phyloP scores from a whole-genome alignment of 2,797 vertebrate genomes.

The Clarias laeviceps region DNA sequence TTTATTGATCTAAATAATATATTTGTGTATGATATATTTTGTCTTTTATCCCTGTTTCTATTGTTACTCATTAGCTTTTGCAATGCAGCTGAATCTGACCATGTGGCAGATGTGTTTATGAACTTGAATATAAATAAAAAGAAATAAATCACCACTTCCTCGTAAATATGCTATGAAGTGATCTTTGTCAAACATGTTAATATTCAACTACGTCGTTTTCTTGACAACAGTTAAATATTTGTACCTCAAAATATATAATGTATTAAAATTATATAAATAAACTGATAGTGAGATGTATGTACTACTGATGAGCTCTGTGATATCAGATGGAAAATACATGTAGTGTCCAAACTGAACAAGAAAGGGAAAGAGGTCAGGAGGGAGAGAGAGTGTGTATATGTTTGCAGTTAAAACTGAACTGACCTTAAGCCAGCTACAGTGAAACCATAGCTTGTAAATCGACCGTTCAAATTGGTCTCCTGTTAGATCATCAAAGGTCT shows the following conservation, averaged over 20 bases:
- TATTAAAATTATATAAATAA: constrained; percentile 14
- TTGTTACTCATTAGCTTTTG: constrained; percentile 53
- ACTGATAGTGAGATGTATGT: background rate
- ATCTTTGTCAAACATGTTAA: constrained; percentile 16
- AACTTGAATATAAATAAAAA: constrained; percentile 33
- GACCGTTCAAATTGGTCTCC: constrained; percentile 77
- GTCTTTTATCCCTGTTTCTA: constrained; percentile 45
- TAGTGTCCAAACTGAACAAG: background rate
- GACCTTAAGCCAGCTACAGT: constrained; percentile 65
- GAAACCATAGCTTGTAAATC: constrained; percentile 75
- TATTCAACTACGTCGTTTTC: background rate
- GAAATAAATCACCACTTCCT: constrained; percentile 63
- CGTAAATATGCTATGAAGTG: constrained; percentile 55
- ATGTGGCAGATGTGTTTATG: constrained; percentile 59
- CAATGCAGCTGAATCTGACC: constrained; percentile 48
- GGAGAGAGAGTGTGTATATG: constrained; percentile 40
- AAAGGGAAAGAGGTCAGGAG: constrained; percentile 21
- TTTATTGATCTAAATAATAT: constrained; percentile 55
- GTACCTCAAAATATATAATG: constrained; percentile 20
- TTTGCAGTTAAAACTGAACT: constrained; percentile 55
- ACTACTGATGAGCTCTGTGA: background rate
- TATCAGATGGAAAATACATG: constrained; percentile 11
- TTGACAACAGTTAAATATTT: constrained; percentile 16
- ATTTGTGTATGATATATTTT: constrained; percentile 52
- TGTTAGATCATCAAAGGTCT: constrained; percentile 79